phyloP scores from a whole-genome alignment of 1,140 invertebrate genomes.

The Euura saliciscinereae region DNA sequence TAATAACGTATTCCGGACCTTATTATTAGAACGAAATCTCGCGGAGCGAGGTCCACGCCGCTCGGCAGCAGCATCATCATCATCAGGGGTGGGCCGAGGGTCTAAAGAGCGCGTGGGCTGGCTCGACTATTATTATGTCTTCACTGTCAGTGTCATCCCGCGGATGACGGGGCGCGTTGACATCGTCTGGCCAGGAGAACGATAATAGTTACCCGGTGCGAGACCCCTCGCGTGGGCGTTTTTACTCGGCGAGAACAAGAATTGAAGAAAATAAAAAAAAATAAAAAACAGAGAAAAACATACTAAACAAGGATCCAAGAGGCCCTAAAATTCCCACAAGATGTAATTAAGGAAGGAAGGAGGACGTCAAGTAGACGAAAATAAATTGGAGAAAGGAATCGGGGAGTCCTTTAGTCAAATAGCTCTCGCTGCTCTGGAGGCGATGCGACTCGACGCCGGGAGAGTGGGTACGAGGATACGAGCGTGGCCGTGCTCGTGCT shows the following conservation, averaged over 20 bases:
- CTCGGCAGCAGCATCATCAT: not conserved
- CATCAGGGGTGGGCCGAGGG: no score
- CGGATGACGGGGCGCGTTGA: slow-evolving; percentile 31
- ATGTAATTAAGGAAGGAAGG: not conserved
- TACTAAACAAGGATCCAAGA: not conserved
- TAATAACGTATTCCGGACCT: slow-evolving; percentile 52
- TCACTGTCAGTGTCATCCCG: slow-evolving; percentile 41
- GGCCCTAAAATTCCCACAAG: not conserved
- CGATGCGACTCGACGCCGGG: not conserved
- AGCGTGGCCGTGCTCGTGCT: not conserved
- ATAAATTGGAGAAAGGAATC: not conserved
- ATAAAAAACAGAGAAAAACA: slow-evolving; percentile 1
- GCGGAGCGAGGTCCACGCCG: slow-evolving; percentile 27
- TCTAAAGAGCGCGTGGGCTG: slow-evolving; percentile 15
- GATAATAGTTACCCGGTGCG: no score
- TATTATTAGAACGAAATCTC: slow-evolving; percentile 50
- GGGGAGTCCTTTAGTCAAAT: not conserved
- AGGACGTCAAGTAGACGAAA: not conserved
- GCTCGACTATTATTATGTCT: slow-evolving; percentile 44
- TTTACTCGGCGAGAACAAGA: slow-evolving; percentile 14
- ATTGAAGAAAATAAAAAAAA: slow-evolving; percentile 18
- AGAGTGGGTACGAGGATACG: not conserved
- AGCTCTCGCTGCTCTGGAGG: not conserved
- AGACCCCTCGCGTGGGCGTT: no score
- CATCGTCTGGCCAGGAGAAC: slow-evolving; percentile 11